A percentile compares a stretch with the other conserved stretches of the same genome.
Evolutionary conservation across 2,113 vertebrate species (phyloP).

Genomic region (Rattus norvegicus): DNA sequence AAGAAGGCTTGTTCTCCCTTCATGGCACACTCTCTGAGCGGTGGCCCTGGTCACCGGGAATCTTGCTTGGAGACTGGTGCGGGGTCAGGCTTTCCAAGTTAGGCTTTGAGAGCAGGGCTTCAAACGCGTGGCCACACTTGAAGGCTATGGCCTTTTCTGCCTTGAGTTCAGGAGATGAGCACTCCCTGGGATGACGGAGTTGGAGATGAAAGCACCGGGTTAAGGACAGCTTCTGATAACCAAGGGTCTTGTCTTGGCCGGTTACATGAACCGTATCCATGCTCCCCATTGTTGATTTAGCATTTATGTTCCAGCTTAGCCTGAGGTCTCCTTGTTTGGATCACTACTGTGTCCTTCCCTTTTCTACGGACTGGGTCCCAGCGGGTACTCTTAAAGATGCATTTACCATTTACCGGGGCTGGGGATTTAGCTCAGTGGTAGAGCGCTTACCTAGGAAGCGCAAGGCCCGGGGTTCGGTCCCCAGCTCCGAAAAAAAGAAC

Average conservation of each 20-base stretch:
- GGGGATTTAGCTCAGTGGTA: too few relatives aligned
- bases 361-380: not conserved
- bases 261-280: not conserved
- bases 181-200: not conserved
- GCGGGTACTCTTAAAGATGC: not conserved
- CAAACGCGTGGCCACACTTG: too few relatives aligned
- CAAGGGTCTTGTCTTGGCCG: not conserved
- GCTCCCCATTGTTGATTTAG: not conserved
- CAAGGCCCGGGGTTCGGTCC: too few relatives aligned
- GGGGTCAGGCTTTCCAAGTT: too few relatives aligned
- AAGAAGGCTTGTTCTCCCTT: rapidly evolving
- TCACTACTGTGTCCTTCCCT: not conserved
- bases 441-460: too few relatives aligned
- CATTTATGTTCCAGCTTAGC: not conserved
- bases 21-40: rapidly evolving
- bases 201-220: not conserved
- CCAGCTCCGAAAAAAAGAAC: too few relatives aligned
- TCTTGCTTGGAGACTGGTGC: not conserved
- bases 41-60: too few relatives aligned
- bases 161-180: not conserved
- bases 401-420: too few relatives aligned
- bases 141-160: not conserved
- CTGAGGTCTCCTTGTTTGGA: too few relatives aligned
- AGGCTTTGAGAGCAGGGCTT: too few relatives aligned
- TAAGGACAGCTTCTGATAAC: not conserved